Conservation (phyloP, 1,140 invertebrate genomes). For the Phenacoccus solenopsis region DNA sequence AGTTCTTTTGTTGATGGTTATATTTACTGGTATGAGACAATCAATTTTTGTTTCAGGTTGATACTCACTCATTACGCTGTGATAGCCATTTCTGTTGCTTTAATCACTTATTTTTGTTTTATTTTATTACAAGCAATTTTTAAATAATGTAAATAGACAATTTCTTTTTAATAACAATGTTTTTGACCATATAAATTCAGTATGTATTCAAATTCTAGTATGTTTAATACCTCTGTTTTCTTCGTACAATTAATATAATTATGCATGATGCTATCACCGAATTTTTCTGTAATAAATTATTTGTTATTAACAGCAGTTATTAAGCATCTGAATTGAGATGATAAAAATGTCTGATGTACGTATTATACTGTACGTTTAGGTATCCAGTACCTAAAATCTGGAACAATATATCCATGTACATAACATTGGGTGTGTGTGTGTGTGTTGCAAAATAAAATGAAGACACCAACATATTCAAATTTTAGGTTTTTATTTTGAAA, state of each 20-base stretch:
- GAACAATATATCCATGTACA: too few species aligned
- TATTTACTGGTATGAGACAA: too few species aligned
- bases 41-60: background rate
- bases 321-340: background rate
- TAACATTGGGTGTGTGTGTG: background rate
- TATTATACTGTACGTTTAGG: background rate
- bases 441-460: background rate
- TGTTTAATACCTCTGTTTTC: too few species aligned
- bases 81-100: background rate
- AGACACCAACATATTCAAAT: background rate
- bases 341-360: background rate
- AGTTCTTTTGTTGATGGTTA: background rate
- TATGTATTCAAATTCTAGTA: too few species aligned
- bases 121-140: background rate
- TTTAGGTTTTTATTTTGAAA: too few species aligned
- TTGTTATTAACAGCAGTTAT: background rate
- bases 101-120: background rate
- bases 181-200: too few species aligned
- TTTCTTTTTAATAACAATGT: too few species aligned
- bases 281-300: too few species aligned
- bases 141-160: too few species aligned
- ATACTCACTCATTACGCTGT: constrained; percentile 9
- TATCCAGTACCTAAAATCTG: too few species aligned
- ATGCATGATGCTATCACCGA: too few species aligned
- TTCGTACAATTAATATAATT: too few species aligned